Base-by-base conservation (phyloP, 2,113 vertebrate species). In the Vireo altiloquus region DNA sequence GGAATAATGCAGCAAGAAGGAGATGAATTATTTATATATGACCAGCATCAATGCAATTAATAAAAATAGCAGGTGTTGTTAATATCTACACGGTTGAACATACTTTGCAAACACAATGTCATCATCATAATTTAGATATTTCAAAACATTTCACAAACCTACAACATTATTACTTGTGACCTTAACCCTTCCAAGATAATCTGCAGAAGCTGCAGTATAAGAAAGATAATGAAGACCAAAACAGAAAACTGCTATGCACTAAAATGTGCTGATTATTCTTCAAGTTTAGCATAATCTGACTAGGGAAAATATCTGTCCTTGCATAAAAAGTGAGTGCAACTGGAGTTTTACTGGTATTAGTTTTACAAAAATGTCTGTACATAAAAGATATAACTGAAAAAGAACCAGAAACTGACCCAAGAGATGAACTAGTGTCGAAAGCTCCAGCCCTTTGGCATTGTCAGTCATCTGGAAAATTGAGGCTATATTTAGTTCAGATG, bases 391-490 rank as follows among this genome's bases (percentile, higher is more conserved):
- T 7, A 56, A 89, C 66, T 27, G 33, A 87, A 92, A 87, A 92
- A 49, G 46, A 83, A 82, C 15, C 28, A 82, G 44, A 94, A 96
- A 90, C 50, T 84, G 77, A 85, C 77, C 66, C 70, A 57, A 74
- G 70, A 91, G 68, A 94, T 6, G 4, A 40, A 80, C 37, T 80
- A 56, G 94, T 80, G 82, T 82, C 87, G 87, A 87, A 87, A 92
- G 76, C 61, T 91, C 63, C 52, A 93, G 80, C 84, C 90, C 89
- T 92, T 54, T 90, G 82, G 90, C 95, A 94, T 21, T 87, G 66
- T 85, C 79, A 91, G 85, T 92, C 94, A 96, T 85, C 69, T 5
- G 14, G 76, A 96, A 97, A 97, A 96, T 75, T 80, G 24, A 89
- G 42, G 39, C 59, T 94, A 89, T 89, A 97, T 94, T 96, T 97